These are phyloP conservation scores for Scyliorhinus canicula DNA, from an alignment of 2,797 vertebrate genomes.

Conservation along the genomic window DNA sequence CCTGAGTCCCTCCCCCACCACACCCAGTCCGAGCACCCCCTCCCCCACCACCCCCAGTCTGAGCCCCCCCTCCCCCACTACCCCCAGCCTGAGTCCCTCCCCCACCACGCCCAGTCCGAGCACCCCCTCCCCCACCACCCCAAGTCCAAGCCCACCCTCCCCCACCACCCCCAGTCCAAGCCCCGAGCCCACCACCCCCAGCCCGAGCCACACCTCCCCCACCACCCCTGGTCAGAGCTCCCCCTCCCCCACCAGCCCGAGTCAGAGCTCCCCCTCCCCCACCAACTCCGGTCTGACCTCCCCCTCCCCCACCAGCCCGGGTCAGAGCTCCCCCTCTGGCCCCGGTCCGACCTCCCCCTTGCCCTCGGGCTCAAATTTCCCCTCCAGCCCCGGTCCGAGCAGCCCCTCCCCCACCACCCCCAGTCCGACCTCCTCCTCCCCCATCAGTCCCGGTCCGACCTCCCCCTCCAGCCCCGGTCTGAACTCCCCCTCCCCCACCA, in stretches of 20 bases:
- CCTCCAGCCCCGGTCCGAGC: no score
- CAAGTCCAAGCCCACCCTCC: fast-evolving
- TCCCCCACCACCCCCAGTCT: no score
- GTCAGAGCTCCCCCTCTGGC: neutral
- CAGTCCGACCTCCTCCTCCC: neutral
- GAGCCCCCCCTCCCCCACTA: fast-evolving
- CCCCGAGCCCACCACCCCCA: fast-evolving
- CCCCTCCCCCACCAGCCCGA: no score
- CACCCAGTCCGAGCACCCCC: neutral
- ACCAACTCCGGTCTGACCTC: fast-evolving
- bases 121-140: fast-evolving
- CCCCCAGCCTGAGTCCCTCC: fast-evolving
- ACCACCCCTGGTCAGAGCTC: fast-evolving
- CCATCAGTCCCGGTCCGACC: fast-evolving
- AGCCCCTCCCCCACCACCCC: fast-evolving
- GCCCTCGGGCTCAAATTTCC: no score
- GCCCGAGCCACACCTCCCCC: no score
- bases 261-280: no score
- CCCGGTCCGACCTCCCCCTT: no score
- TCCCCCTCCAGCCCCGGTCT: no score
- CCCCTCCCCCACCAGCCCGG: fast-evolving
- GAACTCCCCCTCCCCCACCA: no score
- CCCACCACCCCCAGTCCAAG: neutral
- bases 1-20: neutral
- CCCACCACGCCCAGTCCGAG: neutral